phyloP scores from a whole-genome alignment of 2,888 invertebrate genomes.

The Podabrus alpinus region DNA sequence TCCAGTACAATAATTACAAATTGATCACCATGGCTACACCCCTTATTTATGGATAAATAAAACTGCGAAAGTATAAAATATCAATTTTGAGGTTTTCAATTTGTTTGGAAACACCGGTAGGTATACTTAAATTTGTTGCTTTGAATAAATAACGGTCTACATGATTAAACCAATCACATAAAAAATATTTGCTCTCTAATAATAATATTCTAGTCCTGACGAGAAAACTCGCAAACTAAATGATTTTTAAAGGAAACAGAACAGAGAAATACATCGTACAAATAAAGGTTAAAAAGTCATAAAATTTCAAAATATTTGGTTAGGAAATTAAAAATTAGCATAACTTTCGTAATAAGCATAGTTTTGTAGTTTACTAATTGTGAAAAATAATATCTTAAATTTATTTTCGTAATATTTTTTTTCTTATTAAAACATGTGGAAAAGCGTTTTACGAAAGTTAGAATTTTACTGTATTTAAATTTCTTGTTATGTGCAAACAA shows the following conservation, averaged over 20 bases:
- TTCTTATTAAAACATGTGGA: not conserved
- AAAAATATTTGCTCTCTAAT: not conserved
- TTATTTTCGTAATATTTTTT: not conserved
- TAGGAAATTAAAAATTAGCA: not conserved
- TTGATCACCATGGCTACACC: constrained; percentile 34
- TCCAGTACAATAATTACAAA: constrained; percentile 28
- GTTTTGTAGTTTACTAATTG: not conserved
- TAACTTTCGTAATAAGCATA: not conserved
- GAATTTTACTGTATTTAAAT: not conserved
- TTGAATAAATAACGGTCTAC: not conserved
- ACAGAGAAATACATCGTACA: not conserved
- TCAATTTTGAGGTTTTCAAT: not conserved
- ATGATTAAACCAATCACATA: not conserved
- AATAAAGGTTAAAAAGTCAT: not conserved
- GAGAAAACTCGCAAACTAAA: not conserved
- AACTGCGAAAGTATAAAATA: not conserved
- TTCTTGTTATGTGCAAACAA: not conserved
- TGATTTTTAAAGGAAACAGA: not conserved
- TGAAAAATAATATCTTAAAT: not conserved
- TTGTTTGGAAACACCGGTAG: not conserved
- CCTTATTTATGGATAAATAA: constrained; percentile 18
- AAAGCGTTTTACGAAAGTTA: not conserved
- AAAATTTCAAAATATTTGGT: not conserved
- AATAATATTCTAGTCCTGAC: not conserved
- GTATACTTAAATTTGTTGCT: not conserved